These are phyloP conservation scores for Adelognathus sp. DNA, from an alignment of 2,888 invertebrate genomes.

Conservation along the genomic window DNA sequence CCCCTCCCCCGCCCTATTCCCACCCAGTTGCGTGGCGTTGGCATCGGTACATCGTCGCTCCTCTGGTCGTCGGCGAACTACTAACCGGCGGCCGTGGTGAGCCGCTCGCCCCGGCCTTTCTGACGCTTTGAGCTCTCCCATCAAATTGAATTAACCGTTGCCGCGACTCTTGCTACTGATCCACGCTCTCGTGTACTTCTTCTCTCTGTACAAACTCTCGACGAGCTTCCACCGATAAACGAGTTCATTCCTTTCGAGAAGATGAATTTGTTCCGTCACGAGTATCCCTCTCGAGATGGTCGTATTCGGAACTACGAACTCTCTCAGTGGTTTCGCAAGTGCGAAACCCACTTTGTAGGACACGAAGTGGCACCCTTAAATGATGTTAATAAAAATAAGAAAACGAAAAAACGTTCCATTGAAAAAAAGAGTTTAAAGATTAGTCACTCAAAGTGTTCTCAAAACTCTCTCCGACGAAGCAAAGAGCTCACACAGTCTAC, in stretches of 20 bases:
- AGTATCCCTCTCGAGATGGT: not conserved
- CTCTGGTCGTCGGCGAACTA: slow-evolving; percentile 16
- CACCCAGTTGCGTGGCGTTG: slow-evolving; percentile 22
- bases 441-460: too few species aligned
- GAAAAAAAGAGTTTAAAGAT: too few species aligned
- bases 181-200: not conserved
- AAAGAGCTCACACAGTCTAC: too few species aligned
- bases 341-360: not conserved
- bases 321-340: too few species aligned
- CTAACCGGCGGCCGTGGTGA: slow-evolving; percentile 46
- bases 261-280: not conserved
- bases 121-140: slow-evolving; percentile 35
- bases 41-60: slow-evolving; percentile 11
- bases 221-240: slow-evolving; percentile 13
- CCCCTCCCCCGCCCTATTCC: too few species aligned
- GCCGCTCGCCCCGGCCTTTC: slow-evolving; percentile 35
- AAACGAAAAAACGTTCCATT: too few species aligned
- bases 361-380: too few species aligned
- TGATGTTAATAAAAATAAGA: too few species aligned
- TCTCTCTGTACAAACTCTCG: not conserved
- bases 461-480: too few species aligned
- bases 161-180: slow-evolving; percentile 33
- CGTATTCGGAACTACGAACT: too few species aligned
- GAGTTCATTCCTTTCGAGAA: slow-evolving; percentile 5
- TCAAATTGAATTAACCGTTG: slow-evolving; percentile 56